Evolutionary conservation across 2,797 vertebrate genomes (phyloP).

Genomic region (Onychomys torridus): DNA sequence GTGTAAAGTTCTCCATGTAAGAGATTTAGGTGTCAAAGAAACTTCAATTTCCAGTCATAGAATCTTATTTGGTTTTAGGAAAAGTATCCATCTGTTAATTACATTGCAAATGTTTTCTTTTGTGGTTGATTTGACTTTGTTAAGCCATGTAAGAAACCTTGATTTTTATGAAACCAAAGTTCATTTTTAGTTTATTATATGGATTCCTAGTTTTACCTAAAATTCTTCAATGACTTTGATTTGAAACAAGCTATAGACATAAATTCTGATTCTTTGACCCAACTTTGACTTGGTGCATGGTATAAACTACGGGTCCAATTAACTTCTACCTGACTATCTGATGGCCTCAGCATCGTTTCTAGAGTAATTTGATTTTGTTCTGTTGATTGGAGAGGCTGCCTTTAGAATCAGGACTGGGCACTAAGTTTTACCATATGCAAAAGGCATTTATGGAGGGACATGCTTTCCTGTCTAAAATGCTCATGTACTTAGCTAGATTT

Average conservation of each 20-base stretch:
- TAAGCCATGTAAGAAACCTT: slow-evolving; percentile 10
- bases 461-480: background rate
- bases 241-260: background rate
- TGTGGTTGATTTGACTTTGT: background rate
- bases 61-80: background rate
- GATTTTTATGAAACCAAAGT: slow-evolving; percentile 36
- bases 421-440: background rate
- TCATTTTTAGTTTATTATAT: background rate
- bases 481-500: background rate
- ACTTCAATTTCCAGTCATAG: background rate
- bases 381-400: background rate
- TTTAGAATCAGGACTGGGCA: slow-evolving; percentile 23
- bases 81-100: slow-evolving; percentile 9
- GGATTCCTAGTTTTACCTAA: background rate
- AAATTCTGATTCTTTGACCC: background rate
- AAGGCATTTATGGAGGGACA: background rate
- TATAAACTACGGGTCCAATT: background rate
- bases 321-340: background rate
- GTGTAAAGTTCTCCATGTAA: background rate
- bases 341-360: background rate
- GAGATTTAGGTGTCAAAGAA: background rate
- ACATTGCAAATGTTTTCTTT: background rate
- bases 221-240: background rate
- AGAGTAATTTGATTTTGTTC: background rate
- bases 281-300: background rate